Evolutionary conservation across 37 sponge, comb jelly and placozoan genomes (phyloP).

Genomic region (Amphimedon queenslandica): DNA sequence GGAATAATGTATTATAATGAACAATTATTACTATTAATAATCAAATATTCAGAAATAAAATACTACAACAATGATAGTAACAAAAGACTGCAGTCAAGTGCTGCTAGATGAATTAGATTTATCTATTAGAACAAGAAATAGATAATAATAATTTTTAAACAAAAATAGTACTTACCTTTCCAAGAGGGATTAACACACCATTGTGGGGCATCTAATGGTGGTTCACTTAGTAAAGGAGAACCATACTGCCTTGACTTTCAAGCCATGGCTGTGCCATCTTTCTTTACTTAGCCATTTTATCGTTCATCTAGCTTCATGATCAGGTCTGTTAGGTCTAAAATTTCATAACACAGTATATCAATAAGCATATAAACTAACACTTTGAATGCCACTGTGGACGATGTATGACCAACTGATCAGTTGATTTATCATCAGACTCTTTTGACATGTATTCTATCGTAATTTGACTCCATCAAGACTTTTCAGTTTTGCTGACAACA

Average conservation of each 20-base stretch:
- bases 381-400: slow-evolving; percentile 1
- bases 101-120: too few species aligned
- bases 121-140: too few species aligned
- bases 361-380: neutral
- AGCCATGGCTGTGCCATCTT: neutral
- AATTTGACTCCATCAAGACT: neutral
- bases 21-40: neutral
- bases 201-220: neutral
- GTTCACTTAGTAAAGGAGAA: too few species aligned
- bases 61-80: neutral
- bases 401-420: neutral
- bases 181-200: neutral
- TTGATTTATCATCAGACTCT: slow-evolving; percentile 20
- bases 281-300: neutral
- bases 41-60: neutral
- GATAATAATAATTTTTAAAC: too few species aligned
- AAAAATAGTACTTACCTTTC: neutral
- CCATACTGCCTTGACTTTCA: too few species aligned
- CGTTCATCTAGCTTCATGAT: neutral
- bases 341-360: too few species aligned
- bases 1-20: neutral
- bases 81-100: neutral
- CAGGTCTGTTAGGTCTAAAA: too few species aligned
- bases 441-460: slow-evolving; percentile 17
- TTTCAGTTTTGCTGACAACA: neutral